These are phyloP conservation scores for Antedon mediterranea DNA, from an alignment of 53 echinoderm and acorn worm species.

Conservation along the genomic window DNA sequence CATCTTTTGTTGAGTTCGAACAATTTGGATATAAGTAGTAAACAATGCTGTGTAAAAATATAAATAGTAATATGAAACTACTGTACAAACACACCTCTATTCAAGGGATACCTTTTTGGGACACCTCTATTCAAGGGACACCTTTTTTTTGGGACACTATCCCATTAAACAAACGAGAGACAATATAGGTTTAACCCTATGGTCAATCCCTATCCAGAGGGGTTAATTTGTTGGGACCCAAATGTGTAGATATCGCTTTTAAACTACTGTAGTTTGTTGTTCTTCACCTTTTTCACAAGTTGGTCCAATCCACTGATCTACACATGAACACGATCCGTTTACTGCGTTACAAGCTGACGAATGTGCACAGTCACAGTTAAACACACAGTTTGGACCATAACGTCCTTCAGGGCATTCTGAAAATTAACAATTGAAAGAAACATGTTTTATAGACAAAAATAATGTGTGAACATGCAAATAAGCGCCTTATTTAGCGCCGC, in stretches of 20 bases:
- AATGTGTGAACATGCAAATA: too few relatives aligned
- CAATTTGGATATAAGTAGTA: background rate
- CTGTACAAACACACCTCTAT: too few relatives aligned
- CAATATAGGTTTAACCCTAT: too few relatives aligned
- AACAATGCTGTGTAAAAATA: background rate
- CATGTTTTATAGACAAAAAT: background rate
- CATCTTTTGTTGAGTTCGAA: background rate
- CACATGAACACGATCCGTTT: slow-evolving; percentile 75
- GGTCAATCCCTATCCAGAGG: too few relatives aligned
- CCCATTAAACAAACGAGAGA: too few relatives aligned
- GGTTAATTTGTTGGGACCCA: too few relatives aligned
- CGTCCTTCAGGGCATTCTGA: slow-evolving; percentile 66
- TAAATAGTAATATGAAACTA: background rate
- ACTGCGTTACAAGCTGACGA: slow-evolving; percentile 55
- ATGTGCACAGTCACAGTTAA: slow-evolving; percentile 74
- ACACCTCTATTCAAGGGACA: too few relatives aligned
- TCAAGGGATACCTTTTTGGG: too few relatives aligned
- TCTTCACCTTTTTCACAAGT: slow-evolving; percentile 82
- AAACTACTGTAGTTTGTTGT: too few relatives aligned
- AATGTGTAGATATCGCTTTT: too few relatives aligned
- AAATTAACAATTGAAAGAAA: background rate
- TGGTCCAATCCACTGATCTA: slow-evolving; percentile 79
- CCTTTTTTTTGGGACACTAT: too few relatives aligned
- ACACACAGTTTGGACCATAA: slow-evolving; percentile 80
- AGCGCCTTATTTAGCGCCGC: too few relatives aligned